phyloP scores from a whole-genome alignment of 1,140 invertebrate species.

The Heliconius himera region DNA sequence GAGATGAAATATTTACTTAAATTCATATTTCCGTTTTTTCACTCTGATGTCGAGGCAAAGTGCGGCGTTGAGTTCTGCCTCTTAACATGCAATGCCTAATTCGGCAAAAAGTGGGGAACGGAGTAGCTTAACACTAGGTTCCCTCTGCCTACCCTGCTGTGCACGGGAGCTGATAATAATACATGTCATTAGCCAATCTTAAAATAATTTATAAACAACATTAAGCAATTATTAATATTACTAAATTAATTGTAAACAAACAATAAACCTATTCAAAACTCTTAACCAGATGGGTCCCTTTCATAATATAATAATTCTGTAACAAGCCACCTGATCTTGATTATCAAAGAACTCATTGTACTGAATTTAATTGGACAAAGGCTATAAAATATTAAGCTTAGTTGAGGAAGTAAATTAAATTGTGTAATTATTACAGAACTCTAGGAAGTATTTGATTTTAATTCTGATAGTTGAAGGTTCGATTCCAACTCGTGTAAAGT shows the following conservation, averaged over 20 bases:
- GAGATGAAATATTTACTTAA: neutral
- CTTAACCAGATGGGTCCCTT: neutral
- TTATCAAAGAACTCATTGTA: conserved; percentile 15
- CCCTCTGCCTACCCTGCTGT: neutral
- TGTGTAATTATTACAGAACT: neutral
- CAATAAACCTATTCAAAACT: neutral
- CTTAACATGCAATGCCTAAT: too few relatives aligned
- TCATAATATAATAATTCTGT: neutral
- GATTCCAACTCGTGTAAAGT: too few relatives aligned
- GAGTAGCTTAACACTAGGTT: too few relatives aligned
- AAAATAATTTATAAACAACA: too few relatives aligned
- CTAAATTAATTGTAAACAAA: neutral
- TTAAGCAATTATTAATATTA: neutral
- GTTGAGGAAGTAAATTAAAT: neutral
- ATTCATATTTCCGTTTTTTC: too few relatives aligned
- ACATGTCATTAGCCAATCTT: too few relatives aligned
- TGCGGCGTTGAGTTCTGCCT: too few relatives aligned
- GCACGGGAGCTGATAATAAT: too few relatives aligned
- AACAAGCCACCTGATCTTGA: conserved; percentile 5
- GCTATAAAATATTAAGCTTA: neutral
- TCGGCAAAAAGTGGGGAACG: too few relatives aligned
- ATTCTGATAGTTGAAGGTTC: neutral
- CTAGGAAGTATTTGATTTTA: neutral
- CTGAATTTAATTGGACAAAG: conserved; percentile 6
- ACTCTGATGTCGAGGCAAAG: too few relatives aligned